These are phyloP conservation scores for Epizoanthus stellaris DNA, from an alignment of 92 coral and sea anemone genomes.

Conservation along the genomic window DNA sequence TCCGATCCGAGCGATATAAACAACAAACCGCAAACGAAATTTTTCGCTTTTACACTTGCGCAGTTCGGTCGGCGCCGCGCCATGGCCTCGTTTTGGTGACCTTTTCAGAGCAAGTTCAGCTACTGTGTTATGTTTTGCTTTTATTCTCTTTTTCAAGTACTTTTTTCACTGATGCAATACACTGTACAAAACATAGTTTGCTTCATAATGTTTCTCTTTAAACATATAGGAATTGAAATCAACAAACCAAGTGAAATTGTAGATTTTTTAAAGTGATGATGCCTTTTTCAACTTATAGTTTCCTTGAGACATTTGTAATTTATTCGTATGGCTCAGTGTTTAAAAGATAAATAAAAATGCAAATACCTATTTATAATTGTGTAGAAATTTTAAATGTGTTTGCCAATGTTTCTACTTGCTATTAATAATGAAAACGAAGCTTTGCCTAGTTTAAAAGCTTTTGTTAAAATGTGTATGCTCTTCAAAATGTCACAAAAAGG, in stretches of 20 bases:
- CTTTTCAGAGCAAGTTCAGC: background rate
- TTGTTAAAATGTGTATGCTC: background rate
- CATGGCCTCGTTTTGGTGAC: slow-evolving; percentile 33
- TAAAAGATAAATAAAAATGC: slow-evolving; percentile 16
- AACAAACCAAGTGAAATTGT: background rate
- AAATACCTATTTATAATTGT: slow-evolving; percentile 6
- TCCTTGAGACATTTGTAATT: background rate
- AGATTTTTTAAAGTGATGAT: background rate
- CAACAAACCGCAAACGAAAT: slow-evolving; percentile 53
- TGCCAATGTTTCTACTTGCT: slow-evolving; percentile 20
- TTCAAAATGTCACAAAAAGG: background rate
- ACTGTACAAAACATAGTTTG: background rate
- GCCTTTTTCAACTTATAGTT: background rate
- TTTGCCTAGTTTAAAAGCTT: background rate
- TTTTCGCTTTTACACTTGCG: slow-evolving; percentile 28
- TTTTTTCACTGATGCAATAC: background rate
- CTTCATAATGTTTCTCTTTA: background rate
- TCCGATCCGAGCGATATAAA: slow-evolving; percentile 63
- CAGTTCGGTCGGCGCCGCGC: slow-evolving; percentile 24
- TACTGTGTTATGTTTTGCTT: background rate
- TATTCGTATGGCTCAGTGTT: background rate
- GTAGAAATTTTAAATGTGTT: slow-evolving; percentile 5
- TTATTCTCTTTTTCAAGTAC: too few relatives aligned
- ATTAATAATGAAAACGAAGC: slow-evolving; percentile 1
- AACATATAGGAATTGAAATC: too few relatives aligned